Evolutionary conservation across 2,113 vertebrate species (phyloP).

Genomic region (Forbesichthys papilliferus): DNA sequence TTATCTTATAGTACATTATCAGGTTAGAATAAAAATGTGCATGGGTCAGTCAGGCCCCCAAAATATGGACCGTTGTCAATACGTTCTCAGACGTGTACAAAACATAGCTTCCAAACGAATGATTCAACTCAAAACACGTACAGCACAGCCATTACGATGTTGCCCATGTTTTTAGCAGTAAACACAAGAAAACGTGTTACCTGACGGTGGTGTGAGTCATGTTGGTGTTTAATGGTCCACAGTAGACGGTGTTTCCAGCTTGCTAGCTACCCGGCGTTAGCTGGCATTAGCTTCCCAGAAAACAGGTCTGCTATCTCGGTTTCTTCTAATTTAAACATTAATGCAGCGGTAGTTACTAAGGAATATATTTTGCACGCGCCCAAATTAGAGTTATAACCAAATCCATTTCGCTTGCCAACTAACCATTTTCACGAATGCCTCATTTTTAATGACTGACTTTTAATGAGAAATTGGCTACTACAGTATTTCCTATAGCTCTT

Average conservation of each 20-base stretch:
- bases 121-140: too few relatives aligned
- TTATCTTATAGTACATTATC: too few relatives aligned
- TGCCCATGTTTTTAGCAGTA: background rate
- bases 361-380: background rate
- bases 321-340: background rate
- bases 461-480: background rate
- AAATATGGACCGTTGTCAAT: too few relatives aligned
- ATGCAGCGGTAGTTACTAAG: too few relatives aligned
- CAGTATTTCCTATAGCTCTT: slow-evolving; percentile 69
- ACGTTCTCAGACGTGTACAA: too few relatives aligned
- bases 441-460: background rate
- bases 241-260: background rate
- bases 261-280: slow-evolving; percentile 24
- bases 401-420: background rate
- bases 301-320: background rate
- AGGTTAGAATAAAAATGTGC: too few relatives aligned
- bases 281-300: background rate
- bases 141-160: too few relatives aligned
- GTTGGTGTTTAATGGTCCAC: background rate
- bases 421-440: slow-evolving; percentile 3
- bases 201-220: slow-evolving; percentile 33
- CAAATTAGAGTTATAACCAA: background rate
- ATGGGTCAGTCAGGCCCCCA: too few relatives aligned
- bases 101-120: too few relatives aligned
- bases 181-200: background rate